Evolutionary conservation across 2,888 invertebrate genomes (phyloP), one percentile per base, ranked within the genome.

Genomic region (Mythimna albipuncta): DNA sequence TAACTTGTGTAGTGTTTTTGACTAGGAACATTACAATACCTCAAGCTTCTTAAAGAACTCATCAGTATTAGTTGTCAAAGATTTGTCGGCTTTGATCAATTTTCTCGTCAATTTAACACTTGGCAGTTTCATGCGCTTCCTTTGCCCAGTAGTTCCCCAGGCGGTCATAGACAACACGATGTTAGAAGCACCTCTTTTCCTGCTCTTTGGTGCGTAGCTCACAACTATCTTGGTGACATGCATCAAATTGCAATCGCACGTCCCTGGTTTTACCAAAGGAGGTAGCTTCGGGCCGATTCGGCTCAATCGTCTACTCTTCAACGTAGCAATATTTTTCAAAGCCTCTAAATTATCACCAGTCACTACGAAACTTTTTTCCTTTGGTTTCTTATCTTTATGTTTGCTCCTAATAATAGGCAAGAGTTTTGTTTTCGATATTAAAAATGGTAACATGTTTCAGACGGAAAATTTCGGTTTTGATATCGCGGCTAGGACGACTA

Each of bases 41-140:
- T 96, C 96, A 69, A 96, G 91, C 67, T 92, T 95, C 79, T 87
- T 92, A 89, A 96, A 96, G 85, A 96, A 96, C 62, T 91, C 93
- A 55, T 94, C 94, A 73, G 90, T 92, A 71, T 95, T 91, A 76
- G 92, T 91, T 13, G 85, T 79, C 41, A 91, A 68, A 2, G 88
- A 83, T 71, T 91, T 91, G 32, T 93, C 90, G 69, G 90, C 91
- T 35, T 90, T 87, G 2, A 86, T 79, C 54, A 89, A 62, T 81
- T 93, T 95, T 66, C 85, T 91, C 11, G 90, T 72, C 32, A 91
- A 67, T 75, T 90, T 89, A 4, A 93, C 88, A 71, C 83, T 93
- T 0, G 95, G 94, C 72, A 95, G 71, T 81, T 92, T 94, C 87
- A 94, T 92, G 9, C 94, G 89, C 61, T 95, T 95, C 72, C 91